Evolutionary conservation across 1,140 invertebrate species (phyloP), one percentile per base, ranked within the genome.

Genomic region (Bilobella aurantiaca): DNA sequence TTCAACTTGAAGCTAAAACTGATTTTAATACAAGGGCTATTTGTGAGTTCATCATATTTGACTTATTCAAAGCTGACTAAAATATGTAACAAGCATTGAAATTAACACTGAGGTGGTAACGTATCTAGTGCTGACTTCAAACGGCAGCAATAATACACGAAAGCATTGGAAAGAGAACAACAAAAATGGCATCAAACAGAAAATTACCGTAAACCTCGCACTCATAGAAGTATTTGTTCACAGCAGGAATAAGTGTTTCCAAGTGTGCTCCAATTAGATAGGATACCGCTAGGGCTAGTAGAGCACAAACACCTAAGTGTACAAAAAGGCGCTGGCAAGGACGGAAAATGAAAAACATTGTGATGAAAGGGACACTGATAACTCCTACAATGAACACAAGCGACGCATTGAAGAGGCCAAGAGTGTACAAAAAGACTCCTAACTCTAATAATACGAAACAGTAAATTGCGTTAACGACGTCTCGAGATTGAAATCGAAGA

Each of bases 391-490:
- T 56, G 28, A 68, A 57, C 12, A 73, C 62, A 1, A 73, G 42
- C 1, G 68, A 69, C 14, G 71, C 68, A 31, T 73, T 73, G 56
- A 73, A 73, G 25, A 73, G 46, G 14, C 66, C 68, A 23, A 73
- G 58, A 56, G 65, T 63, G 37, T 69, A 73, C n/a, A 73, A 31
- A 3, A 25, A 53, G 16, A 68, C 69, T 1, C 63, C 60, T 1
- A 73, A 31, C 58, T 68, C 63, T 1, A 73, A 49, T 16, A 68
- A 30, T n/a, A 14, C 25, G 32, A 73, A 68, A 65, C 71, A 70
- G 56, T 68, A 70, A 14, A 70, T 21, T 2, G 56, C 58, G 21
- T 62, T 31, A 1, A 25, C 18, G 2, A 37, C 27, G 28, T 64
- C 61, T 21, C 58, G 58, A 12, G 58, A 8, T 29, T 5, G 58